These are phyloP conservation scores for Thermophis baileyi DNA, from an alignment of 2,113 vertebrate genomes.

Conservation along the genomic window DNA sequence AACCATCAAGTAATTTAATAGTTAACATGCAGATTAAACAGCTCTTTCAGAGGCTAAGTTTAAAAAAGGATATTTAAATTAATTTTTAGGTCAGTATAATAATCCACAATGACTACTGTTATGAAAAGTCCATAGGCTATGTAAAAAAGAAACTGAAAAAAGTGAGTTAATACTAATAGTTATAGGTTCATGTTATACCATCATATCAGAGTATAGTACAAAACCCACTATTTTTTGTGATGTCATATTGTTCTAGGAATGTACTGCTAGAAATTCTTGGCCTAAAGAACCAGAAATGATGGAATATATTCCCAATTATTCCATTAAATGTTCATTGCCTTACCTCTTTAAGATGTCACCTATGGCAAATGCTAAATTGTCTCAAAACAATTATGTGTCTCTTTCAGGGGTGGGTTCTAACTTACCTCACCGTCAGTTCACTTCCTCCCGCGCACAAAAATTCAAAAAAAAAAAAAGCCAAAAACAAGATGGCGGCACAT, in stretches of 20 bases:
- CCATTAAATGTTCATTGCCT: not conserved
- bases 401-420: too few relatives aligned
- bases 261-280: not conserved
- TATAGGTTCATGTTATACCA: not conserved
- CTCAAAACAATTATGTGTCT: not conserved
- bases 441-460: too few relatives aligned
- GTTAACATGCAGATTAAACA: constrained; percentile 59
- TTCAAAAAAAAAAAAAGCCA: too few relatives aligned
- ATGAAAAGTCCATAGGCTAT: not conserved
- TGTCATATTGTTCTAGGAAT: not conserved
- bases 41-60: constrained; percentile 41
- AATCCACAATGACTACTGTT: not conserved
- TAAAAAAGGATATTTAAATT: constrained; percentile 53
- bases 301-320: not conserved
- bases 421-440: too few relatives aligned
- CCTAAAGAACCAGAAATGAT: not conserved
- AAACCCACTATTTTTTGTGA: not conserved
- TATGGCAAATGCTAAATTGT: not conserved
- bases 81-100: constrained; percentile 51
- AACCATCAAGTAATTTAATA: constrained; percentile 48
- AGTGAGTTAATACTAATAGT: not conserved
- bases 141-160: constrained; percentile 6
- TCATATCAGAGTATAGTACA: not conserved
- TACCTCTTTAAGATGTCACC: not conserved
- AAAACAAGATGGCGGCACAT: too few relatives aligned